Base-by-base conservation (phyloP, 23 tunicate species). In the Ciona savignyi region DNA sequence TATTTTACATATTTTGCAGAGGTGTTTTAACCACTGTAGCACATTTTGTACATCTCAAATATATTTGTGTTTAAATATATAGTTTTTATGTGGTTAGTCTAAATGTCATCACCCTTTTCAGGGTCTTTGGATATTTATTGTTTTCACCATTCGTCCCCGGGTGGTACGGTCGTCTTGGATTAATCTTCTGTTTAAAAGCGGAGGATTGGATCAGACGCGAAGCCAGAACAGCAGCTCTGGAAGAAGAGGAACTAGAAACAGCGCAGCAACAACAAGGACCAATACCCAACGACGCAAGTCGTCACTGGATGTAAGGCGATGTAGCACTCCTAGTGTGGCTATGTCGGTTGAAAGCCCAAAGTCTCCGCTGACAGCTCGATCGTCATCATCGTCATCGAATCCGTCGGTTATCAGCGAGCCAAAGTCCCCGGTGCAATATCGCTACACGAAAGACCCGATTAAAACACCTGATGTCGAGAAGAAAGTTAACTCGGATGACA, bases 111-210 rank as follows among this genome's bases (percentile, higher is more conserved):
- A 26, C 33, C 24, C 6, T 35, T 71, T 77, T 29, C 73, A 88
- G 96, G 96, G 96, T 33, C 77, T 88, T 30, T 88, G 96, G 96
- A 88, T 88, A 23, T 88, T 88, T 62, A 77, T 88, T 60, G 84
- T 88, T 21, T 88, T 88, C 65, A 82, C 83, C 1, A 62, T 73
- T 27, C 87, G 96, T 4, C 96, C 96, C 32, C 29, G 66, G 15
- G 61, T 76, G 22, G 96, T 88, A 2, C 80, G 96, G 2, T 51
- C 32, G 25, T 67, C 67, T 22, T 88, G 96, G 96, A 3, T 31
- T 23, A 32, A 26, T 23, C 49, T 81, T 32, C 22, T 81, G 33
- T 32, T 28, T 29, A 51, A 75, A 22, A 72, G 65, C 2, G 48
- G 51, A 4, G 25, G 62, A 1, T n/a, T 60, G 15, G 67, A 63